Evolutionary conservation across 2,113 vertebrate genomes (phyloP).

Genomic region (Varanus komodoensis): DNA sequence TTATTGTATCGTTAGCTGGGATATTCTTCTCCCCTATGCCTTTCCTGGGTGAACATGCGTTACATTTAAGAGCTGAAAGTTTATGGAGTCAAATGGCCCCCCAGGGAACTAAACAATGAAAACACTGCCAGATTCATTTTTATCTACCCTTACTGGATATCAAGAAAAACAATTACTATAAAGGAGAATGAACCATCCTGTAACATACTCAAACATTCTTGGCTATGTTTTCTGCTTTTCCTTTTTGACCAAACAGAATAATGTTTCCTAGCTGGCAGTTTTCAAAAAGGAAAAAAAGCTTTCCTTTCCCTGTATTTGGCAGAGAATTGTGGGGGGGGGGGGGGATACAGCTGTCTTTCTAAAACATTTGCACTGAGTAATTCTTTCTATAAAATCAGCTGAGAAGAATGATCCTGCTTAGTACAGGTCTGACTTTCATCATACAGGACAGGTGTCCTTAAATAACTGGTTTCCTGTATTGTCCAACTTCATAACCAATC

Average conservation of each 20-base stretch:
- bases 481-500: neutral
- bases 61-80: constrained; percentile 75
- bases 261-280: constrained; percentile 75
- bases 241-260: constrained; percentile 79
- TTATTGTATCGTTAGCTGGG: constrained; percentile 69
- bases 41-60: constrained; percentile 74
- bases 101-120: constrained; percentile 69
- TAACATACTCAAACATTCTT: constrained; percentile 76
- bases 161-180: constrained; percentile 67
- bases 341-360: constrained; percentile 66
- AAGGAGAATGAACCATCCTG: constrained; percentile 73
- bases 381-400: constrained; percentile 62
- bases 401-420: constrained; percentile 40
- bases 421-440: constrained; percentile 29
- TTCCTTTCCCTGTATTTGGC: constrained; percentile 72
- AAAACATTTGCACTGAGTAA: constrained; percentile 69
- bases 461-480: neutral
- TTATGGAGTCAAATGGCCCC: constrained; percentile 72
- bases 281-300: constrained; percentile 47
- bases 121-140: constrained; percentile 67
- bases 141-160: constrained; percentile 73
- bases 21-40: constrained; percentile 47
- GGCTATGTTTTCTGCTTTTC: constrained; percentile 62
- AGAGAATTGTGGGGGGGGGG: neutral
- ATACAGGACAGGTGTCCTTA: neutral